Base-by-base conservation (phyloP, 2,113 vertebrate species). In the Corvus cornix region DNA sequence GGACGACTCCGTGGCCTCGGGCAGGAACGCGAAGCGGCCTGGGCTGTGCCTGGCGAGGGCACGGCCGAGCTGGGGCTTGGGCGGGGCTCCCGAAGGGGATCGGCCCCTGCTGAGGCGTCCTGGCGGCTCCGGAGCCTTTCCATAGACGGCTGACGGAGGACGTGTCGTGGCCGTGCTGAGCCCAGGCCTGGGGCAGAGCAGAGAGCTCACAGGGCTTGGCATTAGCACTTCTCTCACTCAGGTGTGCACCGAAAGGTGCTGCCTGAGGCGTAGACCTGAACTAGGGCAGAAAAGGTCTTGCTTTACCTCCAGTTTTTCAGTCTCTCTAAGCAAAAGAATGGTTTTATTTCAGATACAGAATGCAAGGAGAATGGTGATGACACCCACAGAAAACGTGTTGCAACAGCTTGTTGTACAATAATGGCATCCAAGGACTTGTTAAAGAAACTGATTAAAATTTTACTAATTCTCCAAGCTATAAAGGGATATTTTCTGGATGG, bases 71-170 rank as follows among this genome's bases (percentile, higher is more conserved):
- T 2, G 10, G 12, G 16, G 35, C 30, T 30, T 21, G 24, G 31
- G 24, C 60, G 16, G 33, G 20, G 33, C 52, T 49, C 18, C 44
- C 23, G 7, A 6, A 11, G 16, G 52, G 7, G 10, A 18, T 5
- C 2, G 4, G 35, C 9, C 16, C 19, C 7, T 37, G 13, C 11
- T 13, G 53, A 10, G 53, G 67, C 37, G 21, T 8, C 11, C 11
- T 17, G 7, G 20, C 14, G 1, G n/a, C 37, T 13, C 48, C 2
- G 1, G 24, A 5, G 35, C 37, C 27, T 10, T n/a, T 5, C 4
- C 39, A 3, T 28, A 7, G 16, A 1, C 62, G 17, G 37, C 31
- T 22, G 0, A 0, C 7, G n/a, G 51, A 4, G 52, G 10, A 2
- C 10, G 8, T 8, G 41, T n/a, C 21, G n/a, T 16, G 77, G 22